Conservation (phyloP, 2,113 vertebrate genomes). For the Eolophus roseicapilla region DNA sequence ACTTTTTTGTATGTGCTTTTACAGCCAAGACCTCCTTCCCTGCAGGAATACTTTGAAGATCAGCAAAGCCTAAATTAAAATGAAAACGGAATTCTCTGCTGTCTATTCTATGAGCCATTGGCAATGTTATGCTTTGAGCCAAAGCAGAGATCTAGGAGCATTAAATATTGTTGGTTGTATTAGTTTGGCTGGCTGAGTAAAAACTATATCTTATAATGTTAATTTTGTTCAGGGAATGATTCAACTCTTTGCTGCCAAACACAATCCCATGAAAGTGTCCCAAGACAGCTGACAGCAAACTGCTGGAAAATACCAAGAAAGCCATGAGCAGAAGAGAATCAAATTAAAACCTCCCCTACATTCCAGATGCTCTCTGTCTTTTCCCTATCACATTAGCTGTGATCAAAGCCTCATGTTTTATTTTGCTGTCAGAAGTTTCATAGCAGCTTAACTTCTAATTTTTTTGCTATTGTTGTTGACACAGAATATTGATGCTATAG, state of each 20-base stretch:
- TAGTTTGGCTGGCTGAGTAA: neutral
- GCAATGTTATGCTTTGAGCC: neutral
- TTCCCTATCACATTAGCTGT: neutral
- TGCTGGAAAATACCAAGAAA: neutral
- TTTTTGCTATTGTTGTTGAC: neutral
- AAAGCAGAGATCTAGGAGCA: neutral
- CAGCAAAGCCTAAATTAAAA: neutral
- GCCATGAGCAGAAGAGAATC: neutral
- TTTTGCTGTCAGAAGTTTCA: neutral
- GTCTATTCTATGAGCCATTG: neutral
- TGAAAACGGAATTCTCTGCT: neutral
- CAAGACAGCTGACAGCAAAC: neutral
- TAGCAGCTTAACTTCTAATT: neutral
- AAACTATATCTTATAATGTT: neutral
- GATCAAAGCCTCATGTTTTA: neutral
- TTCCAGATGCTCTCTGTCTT: neutral
- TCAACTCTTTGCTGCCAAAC: neutral
- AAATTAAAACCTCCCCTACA: neutral
- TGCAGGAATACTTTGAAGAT: neutral
- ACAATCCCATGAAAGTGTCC: neutral
- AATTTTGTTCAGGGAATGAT: neutral
- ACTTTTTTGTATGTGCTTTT: neutral
- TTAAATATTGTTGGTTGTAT: neutral
- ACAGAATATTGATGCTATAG: neutral
- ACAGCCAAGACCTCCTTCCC: neutral